phyloP scores from a whole-genome alignment of 1,140 invertebrate genomes.

The Bombus difficillimus region DNA sequence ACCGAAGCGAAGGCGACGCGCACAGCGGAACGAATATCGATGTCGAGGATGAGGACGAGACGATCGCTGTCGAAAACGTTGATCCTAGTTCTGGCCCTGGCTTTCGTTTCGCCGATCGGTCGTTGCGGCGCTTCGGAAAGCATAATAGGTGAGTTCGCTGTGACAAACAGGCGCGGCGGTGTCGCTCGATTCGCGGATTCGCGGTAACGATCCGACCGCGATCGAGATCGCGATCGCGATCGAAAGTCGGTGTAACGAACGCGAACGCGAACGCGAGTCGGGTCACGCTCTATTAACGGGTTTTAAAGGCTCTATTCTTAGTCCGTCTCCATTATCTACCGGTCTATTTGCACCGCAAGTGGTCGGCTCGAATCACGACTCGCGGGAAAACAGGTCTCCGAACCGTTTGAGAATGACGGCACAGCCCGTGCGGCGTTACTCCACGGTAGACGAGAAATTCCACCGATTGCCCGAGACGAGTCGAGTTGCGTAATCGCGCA shows the following conservation, averaged over 20 bases:
- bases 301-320: constrained; percentile 71
- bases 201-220: too few relatives aligned
- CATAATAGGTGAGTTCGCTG: constrained; percentile 74
- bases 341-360: constrained; percentile 67
- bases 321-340: constrained; percentile 71
- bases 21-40: constrained; percentile 2
- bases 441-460: neutral
- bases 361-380: too few relatives aligned
- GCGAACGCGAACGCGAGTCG: constrained; percentile 5
- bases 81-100: constrained; percentile 63
- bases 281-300: too few relatives aligned
- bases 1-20: constrained; percentile 30
- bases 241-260: constrained; percentile 21
- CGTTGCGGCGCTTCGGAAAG: constrained; percentile 71
- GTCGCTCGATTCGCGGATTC: too few relatives aligned
- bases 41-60: constrained; percentile 48
- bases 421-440: neutral
- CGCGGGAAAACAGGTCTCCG: too few relatives aligned
- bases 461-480: neutral
- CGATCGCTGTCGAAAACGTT: constrained; percentile 56
- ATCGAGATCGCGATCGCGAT: neutral
- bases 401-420: neutral
- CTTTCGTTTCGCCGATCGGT: constrained; percentile 55
- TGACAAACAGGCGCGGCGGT: neutral
- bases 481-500: neutral